Conservation (phyloP, 2,888 invertebrate species). For the Colletes collaris region DNA sequence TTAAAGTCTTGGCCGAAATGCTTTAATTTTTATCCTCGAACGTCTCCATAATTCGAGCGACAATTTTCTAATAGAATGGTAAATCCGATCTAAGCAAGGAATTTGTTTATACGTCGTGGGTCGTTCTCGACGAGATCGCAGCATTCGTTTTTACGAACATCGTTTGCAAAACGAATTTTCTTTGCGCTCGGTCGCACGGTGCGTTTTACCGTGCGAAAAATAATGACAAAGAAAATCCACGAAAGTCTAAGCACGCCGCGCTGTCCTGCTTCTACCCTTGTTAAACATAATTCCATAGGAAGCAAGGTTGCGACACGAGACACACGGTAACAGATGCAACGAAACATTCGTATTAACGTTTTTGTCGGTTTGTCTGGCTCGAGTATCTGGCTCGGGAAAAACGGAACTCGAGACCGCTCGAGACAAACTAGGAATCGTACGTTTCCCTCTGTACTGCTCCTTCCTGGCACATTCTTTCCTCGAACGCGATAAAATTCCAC, state of each 20-base stretch:
- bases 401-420: background rate
- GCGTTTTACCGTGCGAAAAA: slow-evolving; percentile 28
- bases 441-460: background rate
- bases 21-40: too few relatives aligned
- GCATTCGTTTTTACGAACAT: slow-evolving; percentile 11
- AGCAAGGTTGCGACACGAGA: slow-evolving; percentile 53
- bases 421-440: background rate
- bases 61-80: too few relatives aligned
- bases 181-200: background rate
- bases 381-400: background rate
- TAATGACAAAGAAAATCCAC: slow-evolving; percentile 12
- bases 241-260: background rate
- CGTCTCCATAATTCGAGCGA: too few relatives aligned
- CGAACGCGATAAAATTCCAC: background rate
- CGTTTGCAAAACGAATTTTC: slow-evolving; percentile 25
- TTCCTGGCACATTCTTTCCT: background rate
- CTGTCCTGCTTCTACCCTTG: slow-evolving; percentile 16
- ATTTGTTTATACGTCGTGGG: too few relatives aligned
- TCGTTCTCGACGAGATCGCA: background rate
- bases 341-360: slow-evolving; percentile 58
- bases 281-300: slow-evolving; percentile 66
- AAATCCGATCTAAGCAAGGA: too few relatives aligned
- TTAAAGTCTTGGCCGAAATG: too few relatives aligned
- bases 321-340: slow-evolving; percentile 44
- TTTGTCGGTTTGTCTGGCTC: slow-evolving; percentile 39